Evolutionary conservation across 2,888 invertebrate species (phyloP), one percentile per base, ranked within the genome.

Genomic region (Andrena praecox): DNA sequence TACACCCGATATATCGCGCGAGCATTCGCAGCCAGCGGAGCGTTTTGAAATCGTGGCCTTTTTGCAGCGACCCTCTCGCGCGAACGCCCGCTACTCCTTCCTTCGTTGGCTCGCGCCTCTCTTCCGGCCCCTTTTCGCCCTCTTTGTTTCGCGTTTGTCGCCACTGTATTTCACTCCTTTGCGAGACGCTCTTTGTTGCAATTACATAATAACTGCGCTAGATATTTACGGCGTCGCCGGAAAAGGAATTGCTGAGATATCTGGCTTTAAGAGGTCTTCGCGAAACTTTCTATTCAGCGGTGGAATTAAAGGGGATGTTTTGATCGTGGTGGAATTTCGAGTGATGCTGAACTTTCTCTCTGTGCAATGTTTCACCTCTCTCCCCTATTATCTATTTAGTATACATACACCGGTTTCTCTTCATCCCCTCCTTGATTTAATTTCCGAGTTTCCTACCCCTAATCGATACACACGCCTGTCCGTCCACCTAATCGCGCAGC

Each of bases 1-100:
- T 75, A 71, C 54, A 79, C 73, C 69, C 42, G 66, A 80, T 80
- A 33, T 68, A 68, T 54, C 66, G 29, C 27, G 59, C 16, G 54
- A 12, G 33, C 56, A 72, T 77, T 80, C 63, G 69, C 64, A 62
- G 48, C 29, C 67, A 68, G 33, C 68, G 59, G 16, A 71, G 56
- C 63, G 67, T 71, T 56, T 59, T 12, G 27, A 54, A 75, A 82
- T 67, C 73, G 52, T 20, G 20, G 24, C 54, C 71, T 20, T 33
- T 50, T 62, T 16, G 48, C 42, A n/a, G n/a, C 16, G 24, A 8
- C 31, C 27, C 54, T 27, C 20, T 27, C 35, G 31, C 60, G 60
- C 12, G 24, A 10, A 24, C 24, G 20, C 56, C 2, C 42, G 12
- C 27, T 59, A 6, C 29, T 12, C 24, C 31, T 4, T 20, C 16